Evolutionary conservation across 2,113 vertebrate genomes (phyloP).

Genomic region (Macquaria australasica): DNA sequence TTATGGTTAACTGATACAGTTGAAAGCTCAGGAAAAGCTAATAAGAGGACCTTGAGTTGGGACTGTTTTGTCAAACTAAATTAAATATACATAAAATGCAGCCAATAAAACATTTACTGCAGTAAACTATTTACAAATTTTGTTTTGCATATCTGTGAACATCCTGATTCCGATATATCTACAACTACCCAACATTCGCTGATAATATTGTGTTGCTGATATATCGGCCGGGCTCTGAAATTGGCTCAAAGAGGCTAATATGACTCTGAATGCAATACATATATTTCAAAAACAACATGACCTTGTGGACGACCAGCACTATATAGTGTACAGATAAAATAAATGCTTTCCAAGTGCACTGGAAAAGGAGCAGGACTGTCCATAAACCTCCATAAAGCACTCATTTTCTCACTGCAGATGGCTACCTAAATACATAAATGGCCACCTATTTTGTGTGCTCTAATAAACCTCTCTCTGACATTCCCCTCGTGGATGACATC

Average conservation of each 20-base stretch:
- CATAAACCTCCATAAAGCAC: constrained; percentile 39
- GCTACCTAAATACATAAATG: constrained; percentile 46
- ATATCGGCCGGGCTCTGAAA: neutral
- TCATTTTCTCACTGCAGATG: constrained; percentile 26
- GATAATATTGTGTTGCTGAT: neutral
- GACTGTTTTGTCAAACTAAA: neutral
- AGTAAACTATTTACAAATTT: neutral
- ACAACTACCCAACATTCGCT: neutral
- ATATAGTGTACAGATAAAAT: constrained; percentile 22
- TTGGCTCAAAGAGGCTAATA: constrained; percentile 14
- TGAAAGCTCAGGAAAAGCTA: neutral
- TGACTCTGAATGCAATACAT: constrained; percentile 2
- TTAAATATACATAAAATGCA: neutral
- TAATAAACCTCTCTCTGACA: constrained; percentile 44
- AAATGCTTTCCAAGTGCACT: constrained; percentile 17
- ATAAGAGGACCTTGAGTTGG: too few relatives aligned
- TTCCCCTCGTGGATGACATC: constrained; percentile 44
- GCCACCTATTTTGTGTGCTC: constrained; percentile 47
- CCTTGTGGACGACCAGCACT: constrained; percentile 14
- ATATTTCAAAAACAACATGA: constrained; percentile 30
- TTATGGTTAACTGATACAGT: too few relatives aligned
- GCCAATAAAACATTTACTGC: neutral
- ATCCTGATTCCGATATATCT: neutral
- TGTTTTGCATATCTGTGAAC: neutral
- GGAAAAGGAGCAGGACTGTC: constrained; percentile 11